These are phyloP conservation scores for Spinibarbus caldwelli DNA, from an alignment of 2,797 vertebrate genomes.

Conservation along the genomic window DNA sequence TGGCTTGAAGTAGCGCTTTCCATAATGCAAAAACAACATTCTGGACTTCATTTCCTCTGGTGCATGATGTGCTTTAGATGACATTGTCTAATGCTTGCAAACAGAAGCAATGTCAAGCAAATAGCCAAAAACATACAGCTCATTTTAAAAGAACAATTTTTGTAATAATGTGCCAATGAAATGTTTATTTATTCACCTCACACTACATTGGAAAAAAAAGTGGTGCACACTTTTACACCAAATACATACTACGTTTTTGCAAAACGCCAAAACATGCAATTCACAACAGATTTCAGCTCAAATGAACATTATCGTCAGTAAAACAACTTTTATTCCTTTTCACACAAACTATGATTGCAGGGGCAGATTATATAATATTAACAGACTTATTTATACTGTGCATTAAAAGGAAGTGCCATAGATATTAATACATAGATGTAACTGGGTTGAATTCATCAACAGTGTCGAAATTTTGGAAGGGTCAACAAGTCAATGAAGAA, in stretches of 20 bases:
- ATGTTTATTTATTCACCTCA: background rate
- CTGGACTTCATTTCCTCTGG: conserved; percentile 4
- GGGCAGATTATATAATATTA: background rate
- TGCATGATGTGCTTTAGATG: conserved; percentile 12
- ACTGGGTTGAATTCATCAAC: background rate
- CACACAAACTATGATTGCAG: background rate
- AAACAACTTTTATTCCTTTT: background rate
- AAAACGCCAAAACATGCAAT: background rate
- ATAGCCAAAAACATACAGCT: background rate
- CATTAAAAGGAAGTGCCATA: background rate
- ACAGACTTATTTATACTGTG: background rate
- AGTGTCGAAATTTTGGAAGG: background rate
- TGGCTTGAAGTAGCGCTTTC: conserved; percentile 13
- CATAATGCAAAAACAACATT: conserved; percentile 22
- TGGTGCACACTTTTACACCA: background rate
- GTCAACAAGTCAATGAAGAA: background rate
- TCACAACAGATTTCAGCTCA: background rate
- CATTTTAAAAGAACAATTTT: background rate
- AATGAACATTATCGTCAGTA: background rate
- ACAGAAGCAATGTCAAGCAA: background rate
- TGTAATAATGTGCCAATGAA: background rate
- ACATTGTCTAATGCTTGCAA: background rate
- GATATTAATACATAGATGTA: background rate
- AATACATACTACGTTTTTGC: too few species aligned
- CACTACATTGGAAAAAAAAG: background rate